These are phyloP conservation scores for Punctoribates punctum DNA, from an alignment of 2,888 invertebrate genomes.

Conservation along the genomic window DNA sequence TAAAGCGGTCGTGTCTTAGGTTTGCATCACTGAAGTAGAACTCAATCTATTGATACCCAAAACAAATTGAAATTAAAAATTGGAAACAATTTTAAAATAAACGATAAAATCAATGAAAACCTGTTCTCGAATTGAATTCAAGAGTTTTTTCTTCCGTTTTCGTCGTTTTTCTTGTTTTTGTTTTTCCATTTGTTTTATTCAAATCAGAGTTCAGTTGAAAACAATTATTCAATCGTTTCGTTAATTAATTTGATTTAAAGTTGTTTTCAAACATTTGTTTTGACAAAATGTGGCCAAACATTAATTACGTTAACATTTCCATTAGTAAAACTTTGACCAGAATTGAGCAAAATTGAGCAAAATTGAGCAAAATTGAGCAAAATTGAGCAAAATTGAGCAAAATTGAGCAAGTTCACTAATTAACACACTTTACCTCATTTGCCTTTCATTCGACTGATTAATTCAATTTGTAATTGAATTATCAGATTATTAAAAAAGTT, in stretches of 20 bases:
- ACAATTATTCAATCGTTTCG: background rate
- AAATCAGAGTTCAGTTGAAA: background rate
- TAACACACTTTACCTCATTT: too few relatives aligned
- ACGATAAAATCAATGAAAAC: background rate
- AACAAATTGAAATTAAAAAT: constrained; percentile 2
- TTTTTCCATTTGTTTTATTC: background rate
- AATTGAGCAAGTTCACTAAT: too few relatives aligned
- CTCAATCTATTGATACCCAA: constrained; percentile 68
- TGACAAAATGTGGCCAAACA: background rate
- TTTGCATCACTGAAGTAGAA: constrained; percentile 94
- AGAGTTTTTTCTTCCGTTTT: constrained; percentile 24
- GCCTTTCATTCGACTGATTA: too few relatives aligned
- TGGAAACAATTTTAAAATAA: background rate
- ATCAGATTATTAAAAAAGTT: too few relatives aligned
- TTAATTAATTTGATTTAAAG: background rate
- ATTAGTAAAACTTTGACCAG: too few relatives aligned
- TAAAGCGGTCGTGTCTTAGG: constrained; percentile 78
- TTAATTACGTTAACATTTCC: too few relatives aligned
- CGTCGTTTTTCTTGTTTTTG: background rate
- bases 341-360: too few relatives aligned
- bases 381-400: too few relatives aligned
- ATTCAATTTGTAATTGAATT: too few relatives aligned
- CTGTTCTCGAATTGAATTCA: constrained; percentile 16
- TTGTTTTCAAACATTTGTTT: background rate
- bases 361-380: too few relatives aligned